Base-by-base conservation (phyloP, 2,888 invertebrate species). In the Acanthosepion lycidas region DNA sequence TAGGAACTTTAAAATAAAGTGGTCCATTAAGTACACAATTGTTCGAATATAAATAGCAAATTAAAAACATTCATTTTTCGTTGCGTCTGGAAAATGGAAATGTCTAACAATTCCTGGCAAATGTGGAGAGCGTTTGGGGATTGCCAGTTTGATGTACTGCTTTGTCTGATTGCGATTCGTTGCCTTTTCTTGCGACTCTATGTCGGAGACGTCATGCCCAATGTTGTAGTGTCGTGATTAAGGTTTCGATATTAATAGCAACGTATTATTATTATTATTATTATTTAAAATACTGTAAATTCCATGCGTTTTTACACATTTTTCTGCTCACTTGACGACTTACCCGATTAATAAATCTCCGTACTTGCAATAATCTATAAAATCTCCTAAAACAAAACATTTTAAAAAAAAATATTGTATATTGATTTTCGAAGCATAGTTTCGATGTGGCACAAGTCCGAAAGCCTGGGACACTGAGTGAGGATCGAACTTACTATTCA, bases 1-100 rank as follows among this genome's bases (percentile, higher is more conserved):
- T 78, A 78, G 78, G 78, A 78, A 78, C 78, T 33, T 78, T 78
- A n/a, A n/a, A 33, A 78, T 78, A 78, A 78, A 78, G n/a, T 78
- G n/a, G 78, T 78, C 78, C 78, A 33, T 78, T 78, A n/a, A n/a
- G 78, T 78, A n/a, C n/a, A 78, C 12, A 78, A 78, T 78, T n/a
- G 8, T 18, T 18, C n/a, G 20, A 59, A 78, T 78, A 15, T 78
- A 78, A 78, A 78, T 78, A 78, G 78, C 12, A 78, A 78, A 78
- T 78, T 9, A 78, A 78, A 78, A 78, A n/a, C 59, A 59, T 59
- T 59, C 59, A 20, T 59, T 59, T 23, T 59, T 26, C 23, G 6
- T 23, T 23, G n/a, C 18, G 78, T 78, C 78, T 78, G 78, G 8
- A 33, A 78, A 78, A 78, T 33, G 8, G 78, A 78, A 78, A 78